phyloP scores from a whole-genome alignment of 2,113 vertebrate species.

The Mesoclemmys tuberculata region DNA sequence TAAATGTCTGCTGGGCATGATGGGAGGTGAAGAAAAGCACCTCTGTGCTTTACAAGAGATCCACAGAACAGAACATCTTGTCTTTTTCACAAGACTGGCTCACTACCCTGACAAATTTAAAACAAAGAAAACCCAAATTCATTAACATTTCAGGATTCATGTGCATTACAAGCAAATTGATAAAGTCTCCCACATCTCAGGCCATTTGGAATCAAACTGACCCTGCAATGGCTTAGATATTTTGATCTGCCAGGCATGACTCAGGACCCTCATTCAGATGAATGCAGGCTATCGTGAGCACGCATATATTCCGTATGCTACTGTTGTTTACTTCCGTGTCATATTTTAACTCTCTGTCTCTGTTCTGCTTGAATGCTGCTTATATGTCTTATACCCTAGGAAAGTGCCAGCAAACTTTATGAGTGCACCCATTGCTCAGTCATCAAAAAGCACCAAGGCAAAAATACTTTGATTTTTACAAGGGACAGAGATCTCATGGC shows the following conservation, averaged over 20 bases:
- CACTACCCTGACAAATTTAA: background rate
- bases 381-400: background rate
- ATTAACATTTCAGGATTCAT: background rate
- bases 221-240: background rate
- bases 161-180: background rate
- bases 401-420: no score
- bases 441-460: background rate
- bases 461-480: background rate
- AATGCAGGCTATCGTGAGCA: background rate
- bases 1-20: background rate
- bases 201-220: background rate
- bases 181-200: background rate
- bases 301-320: background rate
- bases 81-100: background rate
- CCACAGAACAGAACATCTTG: background rate
- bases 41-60: background rate
- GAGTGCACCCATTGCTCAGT: background rate
- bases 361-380: background rate
- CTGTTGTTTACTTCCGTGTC: background rate
- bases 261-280: background rate
- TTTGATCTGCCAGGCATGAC: background rate
- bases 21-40: background rate
- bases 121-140: background rate
- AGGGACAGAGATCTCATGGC: background rate
- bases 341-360: background rate